Conservation (phyloP, 2,797 vertebrate genomes). For the Pyrocephalus nanus region DNA sequence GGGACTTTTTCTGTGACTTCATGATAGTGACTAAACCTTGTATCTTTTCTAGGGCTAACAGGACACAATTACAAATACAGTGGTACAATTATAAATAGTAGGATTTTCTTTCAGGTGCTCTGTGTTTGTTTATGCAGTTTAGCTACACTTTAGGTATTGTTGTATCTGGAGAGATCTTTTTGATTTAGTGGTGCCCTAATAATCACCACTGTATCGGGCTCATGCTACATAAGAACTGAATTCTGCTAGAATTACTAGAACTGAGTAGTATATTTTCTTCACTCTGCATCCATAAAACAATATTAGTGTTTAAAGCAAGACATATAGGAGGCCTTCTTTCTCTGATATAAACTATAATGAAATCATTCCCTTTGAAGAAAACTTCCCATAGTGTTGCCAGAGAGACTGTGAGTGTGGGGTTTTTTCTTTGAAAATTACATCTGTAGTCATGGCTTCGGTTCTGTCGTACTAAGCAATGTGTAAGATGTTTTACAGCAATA, state of each 20-base stretch:
- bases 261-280: neutral
- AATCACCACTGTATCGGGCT: neutral
- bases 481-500: conserved; percentile 14
- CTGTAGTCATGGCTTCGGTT: neutral
- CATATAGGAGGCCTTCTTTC: neutral
- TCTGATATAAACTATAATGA: neutral
- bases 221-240: neutral
- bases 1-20: neutral
- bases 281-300: neutral
- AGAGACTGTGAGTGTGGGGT: neutral
- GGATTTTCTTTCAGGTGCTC: neutral
- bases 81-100: neutral
- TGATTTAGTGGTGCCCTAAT: neutral
- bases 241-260: neutral
- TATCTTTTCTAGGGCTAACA: neutral
- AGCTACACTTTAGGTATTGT: neutral
- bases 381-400: neutral
- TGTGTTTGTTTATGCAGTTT: neutral
- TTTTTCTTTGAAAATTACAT: conserved; percentile 28
- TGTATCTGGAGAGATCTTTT: neutral
- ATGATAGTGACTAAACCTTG: neutral
- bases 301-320: neutral
- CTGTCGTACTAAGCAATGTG: neutral
- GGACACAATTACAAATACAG: neutral
- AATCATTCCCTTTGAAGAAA: neutral